Evolutionary conservation across 2,113 vertebrate species (phyloP), one percentile per base, ranked within the genome.

Genomic region (Carlito syrichta): DNA sequence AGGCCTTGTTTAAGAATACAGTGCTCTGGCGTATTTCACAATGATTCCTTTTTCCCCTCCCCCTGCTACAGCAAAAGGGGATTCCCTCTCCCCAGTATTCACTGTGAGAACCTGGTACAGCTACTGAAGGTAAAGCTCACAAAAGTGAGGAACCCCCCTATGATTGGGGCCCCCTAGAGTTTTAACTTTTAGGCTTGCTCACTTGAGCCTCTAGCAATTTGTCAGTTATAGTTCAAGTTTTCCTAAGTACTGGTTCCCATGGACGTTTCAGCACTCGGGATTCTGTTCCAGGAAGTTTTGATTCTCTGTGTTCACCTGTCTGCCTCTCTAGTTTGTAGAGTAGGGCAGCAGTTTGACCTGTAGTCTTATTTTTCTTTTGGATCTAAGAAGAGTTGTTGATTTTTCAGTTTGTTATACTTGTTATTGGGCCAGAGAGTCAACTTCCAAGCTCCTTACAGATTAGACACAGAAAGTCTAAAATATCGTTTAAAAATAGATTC

Each of bases 401-500:
- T 38, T 89, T 62, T 79, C 5, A 38, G 12, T 48, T 43, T n/a
- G 27, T 79, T 38, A 92, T 27, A 23, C 52, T 92, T 86, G 45
- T 48, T 76, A 1, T 52, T 71, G 68, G 30, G 38, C 52, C 13
- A 5, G 1, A 82, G 43, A 9, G 25, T 86, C 48, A 23, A 38
- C 19, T 45, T 92, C 69, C 45, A 89, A 73, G 11, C 13, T 86
- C 3, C 77, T 58, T 92, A 23, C 20, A 74, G 58, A 48, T 23
- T 11, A 58, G 40, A 38, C 87, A 83, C 40, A 50, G 35, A 52
- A 63, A 85, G 23, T 79, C 23, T 96, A 88, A 84, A 84, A 38
- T 63, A 40, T 19, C 10, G 71, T 85, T 95, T 8, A 1, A 35
- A 82, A 84, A 58, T 22, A 32, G 73, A 77, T 62, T 52, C 83